Conservation (phyloP, 2,113 vertebrate genomes). For the Colius striatus region DNA sequence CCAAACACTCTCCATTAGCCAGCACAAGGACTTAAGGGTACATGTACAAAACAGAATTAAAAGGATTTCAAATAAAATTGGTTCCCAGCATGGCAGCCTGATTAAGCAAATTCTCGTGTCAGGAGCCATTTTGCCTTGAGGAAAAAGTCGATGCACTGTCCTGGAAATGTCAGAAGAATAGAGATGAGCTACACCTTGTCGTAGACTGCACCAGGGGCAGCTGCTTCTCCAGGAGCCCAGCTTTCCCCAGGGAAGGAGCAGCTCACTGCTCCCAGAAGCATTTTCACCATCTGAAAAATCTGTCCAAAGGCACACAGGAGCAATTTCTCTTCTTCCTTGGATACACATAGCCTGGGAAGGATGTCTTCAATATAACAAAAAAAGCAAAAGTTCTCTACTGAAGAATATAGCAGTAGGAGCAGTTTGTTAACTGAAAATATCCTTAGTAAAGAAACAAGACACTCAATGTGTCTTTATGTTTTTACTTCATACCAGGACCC, state of each 20-base stretch:
- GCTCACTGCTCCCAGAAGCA: background rate
- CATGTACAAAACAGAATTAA: background rate
- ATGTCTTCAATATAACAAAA: background rate
- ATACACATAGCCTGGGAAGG: background rate
- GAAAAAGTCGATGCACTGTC: background rate
- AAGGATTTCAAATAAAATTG: background rate
- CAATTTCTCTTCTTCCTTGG: background rate
- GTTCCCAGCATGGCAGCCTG: background rate
- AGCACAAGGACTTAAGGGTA: background rate
- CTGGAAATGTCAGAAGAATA: background rate
- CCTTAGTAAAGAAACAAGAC: background rate
- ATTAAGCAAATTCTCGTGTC: background rate
- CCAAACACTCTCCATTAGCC: background rate
- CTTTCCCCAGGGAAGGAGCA: background rate
- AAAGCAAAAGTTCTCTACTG: background rate
- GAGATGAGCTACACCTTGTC: conserved; percentile 8
- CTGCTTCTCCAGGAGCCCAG: background rate
- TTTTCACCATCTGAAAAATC: background rate
- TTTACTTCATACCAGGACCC: background rate
- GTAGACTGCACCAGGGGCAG: background rate
- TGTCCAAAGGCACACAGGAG: background rate
- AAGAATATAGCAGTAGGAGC: background rate
- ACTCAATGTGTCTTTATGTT: background rate
- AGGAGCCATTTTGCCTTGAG: background rate
- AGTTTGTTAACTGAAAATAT: background rate